These are phyloP conservation scores for Rhea pennata DNA, from an alignment of 2,113 vertebrate genomes.

Conservation along the genomic window DNA sequence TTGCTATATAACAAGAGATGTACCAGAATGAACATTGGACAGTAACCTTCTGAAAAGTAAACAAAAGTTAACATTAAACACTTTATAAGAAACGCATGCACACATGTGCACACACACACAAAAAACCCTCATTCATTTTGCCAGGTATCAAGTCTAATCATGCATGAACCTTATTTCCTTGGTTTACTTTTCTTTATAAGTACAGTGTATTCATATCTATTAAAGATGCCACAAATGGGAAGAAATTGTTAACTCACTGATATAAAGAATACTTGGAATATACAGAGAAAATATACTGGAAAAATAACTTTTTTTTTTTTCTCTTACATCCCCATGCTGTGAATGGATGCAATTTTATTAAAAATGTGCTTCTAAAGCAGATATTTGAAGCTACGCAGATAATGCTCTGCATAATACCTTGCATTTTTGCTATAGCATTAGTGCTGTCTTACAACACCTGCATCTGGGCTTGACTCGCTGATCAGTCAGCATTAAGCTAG, in stretches of 20 bases:
- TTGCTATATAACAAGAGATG: neutral
- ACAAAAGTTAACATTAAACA: neutral
- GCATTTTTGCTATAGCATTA: neutral
- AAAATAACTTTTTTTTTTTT: neutral
- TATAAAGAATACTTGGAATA: neutral
- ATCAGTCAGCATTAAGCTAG: neutral
- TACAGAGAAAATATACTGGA: neutral
- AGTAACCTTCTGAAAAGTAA: neutral
- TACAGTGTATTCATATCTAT: fast-evolving
- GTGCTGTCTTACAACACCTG: neutral
- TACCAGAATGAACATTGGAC: neutral
- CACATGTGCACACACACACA: too few species aligned
- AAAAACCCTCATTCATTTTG: neutral
- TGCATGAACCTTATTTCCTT: neutral
- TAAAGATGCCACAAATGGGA: neutral
- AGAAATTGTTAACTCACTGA: neutral
- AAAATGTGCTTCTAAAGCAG: neutral
- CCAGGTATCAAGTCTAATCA: neutral
- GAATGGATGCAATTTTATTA: neutral
- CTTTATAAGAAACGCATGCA: neutral
- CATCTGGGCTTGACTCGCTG: neutral
- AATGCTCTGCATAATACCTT: neutral
- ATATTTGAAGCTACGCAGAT: neutral
- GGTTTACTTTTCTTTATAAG: neutral
- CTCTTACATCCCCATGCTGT: neutral